Base-by-base conservation (phyloP, 2,113 vertebrate species). In the Sprattus sprattus region DNA sequence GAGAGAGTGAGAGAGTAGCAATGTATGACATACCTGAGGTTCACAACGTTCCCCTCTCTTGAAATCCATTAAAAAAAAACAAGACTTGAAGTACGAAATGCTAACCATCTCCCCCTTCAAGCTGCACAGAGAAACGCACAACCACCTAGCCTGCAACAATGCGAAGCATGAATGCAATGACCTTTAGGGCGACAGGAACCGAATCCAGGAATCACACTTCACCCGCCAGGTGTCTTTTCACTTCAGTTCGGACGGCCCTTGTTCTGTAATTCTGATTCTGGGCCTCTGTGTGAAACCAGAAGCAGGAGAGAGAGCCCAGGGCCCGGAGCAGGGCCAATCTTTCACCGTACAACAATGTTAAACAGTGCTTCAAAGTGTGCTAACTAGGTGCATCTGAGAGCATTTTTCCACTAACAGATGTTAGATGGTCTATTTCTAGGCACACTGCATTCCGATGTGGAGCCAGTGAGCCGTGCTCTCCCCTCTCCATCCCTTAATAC, bases 131-230 rank as follows among this genome's bases (percentile, higher is more conserved):
- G 71, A 16, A 44, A n/a, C n/a, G 71, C 28, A 39, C 25, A 78
- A 78, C 28, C 71, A 78, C 10, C 28, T 32, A 15, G 28, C 71
- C 32, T 3, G 71, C 71, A 78, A 78, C 71, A 78, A 78, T 78
- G 71, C 32, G 5, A 78, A 78, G 71, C 71, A 78, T 78, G 71
- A 39, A 16, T 78, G 71, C 71, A 78, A 78, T 78, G 71, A 78
- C 71, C 71, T 78, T 78, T 78, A 78, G 28, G 71, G 71, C 32
- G 25, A 78, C 7, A 28, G 71, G 71, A 78, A 78, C 71, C 71
- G 71, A 78, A 78, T 78, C 71, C 71, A 78, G 5, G 71, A 78
- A 78, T 78, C 28, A 32, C 28, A 78, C 25, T 15, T 2, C 11
- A 44, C 71, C 32, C 3, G 71, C 71, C 71, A 11, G 39, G 9